Evolutionary conservation across 2,113 vertebrate genomes (phyloP), one percentile per base, ranked within the genome.

Genomic region (Xiphorhynchus elegans): DNA sequence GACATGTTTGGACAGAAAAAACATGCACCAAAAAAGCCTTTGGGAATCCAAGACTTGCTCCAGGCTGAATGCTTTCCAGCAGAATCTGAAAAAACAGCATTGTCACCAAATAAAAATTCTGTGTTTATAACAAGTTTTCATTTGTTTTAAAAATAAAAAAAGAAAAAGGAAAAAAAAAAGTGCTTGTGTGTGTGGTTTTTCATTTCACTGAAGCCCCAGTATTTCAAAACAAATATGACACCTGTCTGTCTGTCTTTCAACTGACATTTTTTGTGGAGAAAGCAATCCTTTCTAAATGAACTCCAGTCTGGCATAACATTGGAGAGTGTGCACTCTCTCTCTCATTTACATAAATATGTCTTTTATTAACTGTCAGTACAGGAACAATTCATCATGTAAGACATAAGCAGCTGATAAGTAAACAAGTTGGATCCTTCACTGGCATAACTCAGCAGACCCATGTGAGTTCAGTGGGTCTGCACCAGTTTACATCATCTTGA

Each of bases 331-430:
- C 0, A 0, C 12, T 5, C 25, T 68, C 44, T 60, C 39, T 88
- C 53, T 86, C 55, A 74, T 96, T 92, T 95, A 75, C 91, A 95
- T 95, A 87, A 97, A 93, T 80, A 73, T 20, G 66, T 86, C 26
- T 91, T 79, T 83, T 90, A 69, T 88, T 93, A 91, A 66, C 64
- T 88, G 59, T 90, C 87, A 59, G 49, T 62, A 47, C n/a, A 85
- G 50, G 67, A 87, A 63, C n/a, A 46, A 82, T 79, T 87, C 20
- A 73, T 91, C 82, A 83, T 83, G 59, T 91, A 62, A 83, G 67
- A 70, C 46, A 79, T 76, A 75, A 95, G 58, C 50, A 94, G 59
- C 52, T 85, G 72, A 70, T 87, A 91, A 85, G 40, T 64, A 77
- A 94, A 90, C 74, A 91, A 66, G n/a, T 11, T 67, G 63, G 53